Conservation (phyloP, 2,797 vertebrate species). For the Rhyacichthys aspro region DNA sequence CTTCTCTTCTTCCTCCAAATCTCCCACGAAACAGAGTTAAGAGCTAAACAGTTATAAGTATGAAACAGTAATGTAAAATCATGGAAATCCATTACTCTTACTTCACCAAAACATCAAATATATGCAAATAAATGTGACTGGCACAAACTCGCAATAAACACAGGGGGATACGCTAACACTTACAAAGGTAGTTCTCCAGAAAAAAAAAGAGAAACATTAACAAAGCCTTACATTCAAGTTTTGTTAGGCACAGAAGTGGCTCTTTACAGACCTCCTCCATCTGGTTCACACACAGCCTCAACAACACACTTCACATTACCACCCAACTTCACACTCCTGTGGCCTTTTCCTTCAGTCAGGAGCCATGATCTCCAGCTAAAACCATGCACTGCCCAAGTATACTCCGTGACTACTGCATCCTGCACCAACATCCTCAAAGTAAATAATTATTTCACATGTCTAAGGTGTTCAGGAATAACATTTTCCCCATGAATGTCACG, state of each 20-base stretch:
- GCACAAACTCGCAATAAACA: no score
- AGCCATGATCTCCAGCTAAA: no score
- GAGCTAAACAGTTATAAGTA: no score
- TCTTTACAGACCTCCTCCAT: conserved; percentile 21
- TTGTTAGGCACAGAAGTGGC: conserved; percentile 19
- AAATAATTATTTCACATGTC: conserved; percentile 18
- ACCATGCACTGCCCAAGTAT: neutral
- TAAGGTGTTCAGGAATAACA: conserved; percentile 11
- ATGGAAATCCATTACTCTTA: no score
- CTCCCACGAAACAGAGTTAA: neutral
- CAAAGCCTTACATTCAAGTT: conserved; percentile 29
- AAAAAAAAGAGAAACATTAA: no score
- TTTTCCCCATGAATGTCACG: conserved; percentile 7
- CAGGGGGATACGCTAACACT: no score
- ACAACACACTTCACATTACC: conserved; percentile 71
- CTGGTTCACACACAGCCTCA: conserved; percentile 66
- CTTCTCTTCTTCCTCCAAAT: neutral
- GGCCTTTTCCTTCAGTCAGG: conserved; percentile 9
- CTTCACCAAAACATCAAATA: no score
- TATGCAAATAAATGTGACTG: no score
- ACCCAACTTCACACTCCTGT: conserved; percentile 39
- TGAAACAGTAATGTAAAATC: no score
- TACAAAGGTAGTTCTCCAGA: no score
- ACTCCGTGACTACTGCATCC: neutral
- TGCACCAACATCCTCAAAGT: neutral